Evolutionary conservation across 2,113 vertebrate genomes (phyloP).

Genomic region (Brevimyrus niger): DNA sequence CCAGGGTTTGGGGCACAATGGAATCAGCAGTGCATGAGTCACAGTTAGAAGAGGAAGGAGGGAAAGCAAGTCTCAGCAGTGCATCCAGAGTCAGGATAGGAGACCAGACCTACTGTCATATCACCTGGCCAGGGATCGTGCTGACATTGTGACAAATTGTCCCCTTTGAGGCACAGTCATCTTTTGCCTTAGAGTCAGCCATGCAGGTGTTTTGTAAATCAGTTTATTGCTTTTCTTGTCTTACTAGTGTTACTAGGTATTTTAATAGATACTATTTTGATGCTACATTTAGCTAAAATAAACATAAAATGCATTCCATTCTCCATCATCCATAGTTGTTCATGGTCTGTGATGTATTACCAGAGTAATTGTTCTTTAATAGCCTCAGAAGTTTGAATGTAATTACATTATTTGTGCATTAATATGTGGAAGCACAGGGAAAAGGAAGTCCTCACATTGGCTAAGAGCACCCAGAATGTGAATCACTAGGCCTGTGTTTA

Average conservation of each 20-base stretch:
- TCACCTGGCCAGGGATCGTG: background rate
- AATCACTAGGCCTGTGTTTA: background rate
- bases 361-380: background rate
- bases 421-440: background rate
- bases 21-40: background rate
- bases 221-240: background rate
- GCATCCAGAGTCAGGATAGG: background rate
- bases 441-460: background rate
- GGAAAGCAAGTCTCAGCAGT: background rate
- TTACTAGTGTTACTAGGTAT: background rate
- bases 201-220: background rate
- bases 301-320: background rate
- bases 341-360: background rate
- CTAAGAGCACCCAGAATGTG: background rate
- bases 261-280: background rate
- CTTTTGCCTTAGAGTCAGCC: background rate
- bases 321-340: background rate
- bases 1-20: background rate
- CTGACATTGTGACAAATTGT: constrained; percentile 19
- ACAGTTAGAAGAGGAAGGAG: background rate
- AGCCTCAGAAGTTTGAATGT: background rate
- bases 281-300: background rate
- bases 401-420: background rate
- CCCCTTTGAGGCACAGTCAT: background rate
- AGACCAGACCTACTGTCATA: background rate